A percentile compares a stretch with the other conserved stretches of the same genome.
Conservation (phyloP, 2,113 vertebrate genomes). For the Leptobrachium ailaonicum region DNA sequence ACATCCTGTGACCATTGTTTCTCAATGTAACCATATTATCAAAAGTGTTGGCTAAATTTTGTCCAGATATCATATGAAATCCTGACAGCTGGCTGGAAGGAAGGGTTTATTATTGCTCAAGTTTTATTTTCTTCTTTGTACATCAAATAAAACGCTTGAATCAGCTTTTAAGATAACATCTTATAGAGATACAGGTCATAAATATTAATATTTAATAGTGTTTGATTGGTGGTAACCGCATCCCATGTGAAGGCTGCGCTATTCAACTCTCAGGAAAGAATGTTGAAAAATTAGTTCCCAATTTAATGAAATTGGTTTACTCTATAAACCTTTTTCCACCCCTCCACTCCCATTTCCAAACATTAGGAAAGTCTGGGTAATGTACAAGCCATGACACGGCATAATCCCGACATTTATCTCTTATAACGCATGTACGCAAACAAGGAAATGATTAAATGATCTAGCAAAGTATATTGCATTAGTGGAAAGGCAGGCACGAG, state of each 20-base stretch:
- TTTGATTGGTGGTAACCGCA: not conserved
- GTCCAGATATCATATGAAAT: not conserved
- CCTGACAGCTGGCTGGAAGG: not conserved
- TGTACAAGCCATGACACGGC: constrained; percentile 44
- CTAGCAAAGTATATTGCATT: constrained; percentile 43
- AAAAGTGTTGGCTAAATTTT: not conserved
- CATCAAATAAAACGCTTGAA: not conserved
- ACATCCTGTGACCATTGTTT: not conserved
- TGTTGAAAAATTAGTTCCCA: not conserved
- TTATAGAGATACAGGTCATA: not conserved
- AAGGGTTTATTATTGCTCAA: not conserved
- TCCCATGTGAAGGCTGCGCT: too few species aligned
- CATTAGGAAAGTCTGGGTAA: constrained; percentile 23
- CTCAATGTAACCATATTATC: not conserved
- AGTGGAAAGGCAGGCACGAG: constrained; percentile 26
- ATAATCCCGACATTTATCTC: constrained; percentile 38
- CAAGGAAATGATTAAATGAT: constrained; percentile 45
- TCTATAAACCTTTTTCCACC: not conserved
- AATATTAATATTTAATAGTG: not conserved
- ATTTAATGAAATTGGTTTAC: constrained; percentile 5
- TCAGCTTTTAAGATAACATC: not conserved
- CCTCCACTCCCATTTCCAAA: constrained; percentile 7
- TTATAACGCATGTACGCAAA: constrained; percentile 44
- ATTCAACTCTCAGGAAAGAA: too few species aligned
- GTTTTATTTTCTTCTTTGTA: not conserved